Conservation (phyloP, 2,888 invertebrate genomes). For the Tipula helvola region DNA sequence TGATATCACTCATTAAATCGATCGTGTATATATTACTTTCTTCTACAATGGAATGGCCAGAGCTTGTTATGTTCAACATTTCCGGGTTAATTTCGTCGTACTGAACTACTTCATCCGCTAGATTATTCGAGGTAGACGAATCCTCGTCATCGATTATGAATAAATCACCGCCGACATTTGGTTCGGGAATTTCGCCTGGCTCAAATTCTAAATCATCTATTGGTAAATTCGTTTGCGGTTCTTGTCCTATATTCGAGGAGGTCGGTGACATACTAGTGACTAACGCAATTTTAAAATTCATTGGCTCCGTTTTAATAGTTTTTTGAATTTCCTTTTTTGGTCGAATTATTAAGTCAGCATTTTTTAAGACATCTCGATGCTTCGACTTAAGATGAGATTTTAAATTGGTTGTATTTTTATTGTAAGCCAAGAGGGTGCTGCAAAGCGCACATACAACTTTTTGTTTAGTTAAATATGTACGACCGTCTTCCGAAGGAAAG, state of each 20-base stretch:
- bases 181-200: conserved; percentile 1
- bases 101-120: not conserved
- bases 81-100: not conserved
- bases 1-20: conserved; percentile 20
- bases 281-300: not conserved
- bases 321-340: not conserved
- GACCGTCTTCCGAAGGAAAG: conserved; percentile 31
- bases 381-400: conserved; percentile 19
- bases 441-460: conserved; percentile 32
- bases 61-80: not conserved
- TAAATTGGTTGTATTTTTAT: conserved; percentile 33
- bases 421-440: conserved; percentile 29
- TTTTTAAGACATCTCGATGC: conserved; percentile 22
- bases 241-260: not conserved
- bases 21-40: not conserved
- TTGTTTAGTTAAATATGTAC: conserved; percentile 32
- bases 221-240: not conserved
- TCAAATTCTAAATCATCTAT: not conserved
- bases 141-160: not conserved
- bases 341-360: conserved; percentile 17
- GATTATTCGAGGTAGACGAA: not conserved
- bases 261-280: not conserved
- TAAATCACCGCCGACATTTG: not conserved
- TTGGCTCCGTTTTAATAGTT: not conserved
- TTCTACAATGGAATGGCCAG: not conserved